Evolutionary conservation across 2,797 vertebrate species (phyloP).

Genomic region (Enteromius unitaeniatus): DNA sequence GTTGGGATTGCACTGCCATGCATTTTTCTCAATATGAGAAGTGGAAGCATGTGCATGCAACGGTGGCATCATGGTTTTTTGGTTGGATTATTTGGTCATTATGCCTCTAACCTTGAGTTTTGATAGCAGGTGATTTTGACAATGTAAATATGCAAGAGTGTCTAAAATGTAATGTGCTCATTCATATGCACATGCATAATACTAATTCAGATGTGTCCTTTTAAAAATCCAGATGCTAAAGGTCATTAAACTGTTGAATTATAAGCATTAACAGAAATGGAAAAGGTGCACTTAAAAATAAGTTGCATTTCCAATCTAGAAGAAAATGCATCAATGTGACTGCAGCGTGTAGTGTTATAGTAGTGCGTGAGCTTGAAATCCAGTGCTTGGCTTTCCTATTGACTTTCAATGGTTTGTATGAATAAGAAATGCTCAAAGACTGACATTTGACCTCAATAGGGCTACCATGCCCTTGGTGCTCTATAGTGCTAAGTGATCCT

Average conservation of each 20-base stretch:
- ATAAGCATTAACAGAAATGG: background rate
- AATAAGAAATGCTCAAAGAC: constrained; percentile 33
- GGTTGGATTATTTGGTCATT: background rate
- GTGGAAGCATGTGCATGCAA: background rate
- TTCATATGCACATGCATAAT: background rate
- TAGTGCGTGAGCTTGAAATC: background rate
- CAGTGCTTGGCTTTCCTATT: constrained; percentile 24
- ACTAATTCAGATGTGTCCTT: background rate
- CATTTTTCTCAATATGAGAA: background rate
- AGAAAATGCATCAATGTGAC: background rate
- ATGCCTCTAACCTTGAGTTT: constrained; percentile 13
- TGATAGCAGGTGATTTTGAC: background rate
- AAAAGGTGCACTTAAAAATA: background rate
- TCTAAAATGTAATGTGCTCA: background rate
- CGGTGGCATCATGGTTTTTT: background rate
- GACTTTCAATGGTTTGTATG: constrained; percentile 30
- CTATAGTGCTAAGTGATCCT: constrained; percentile 38
- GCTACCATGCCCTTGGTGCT: constrained; percentile 28
- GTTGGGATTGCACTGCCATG: constrained; percentile 10
- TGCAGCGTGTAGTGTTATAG: background rate
- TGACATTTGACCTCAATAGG: constrained; percentile 54
- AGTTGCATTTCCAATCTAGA: background rate
- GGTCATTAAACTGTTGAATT: background rate
- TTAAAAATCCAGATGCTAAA: background rate
- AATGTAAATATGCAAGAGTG: background rate